Evolutionary conservation across 2,113 vertebrate genomes (phyloP).

Genomic region (Bambusicola thoracicus): DNA sequence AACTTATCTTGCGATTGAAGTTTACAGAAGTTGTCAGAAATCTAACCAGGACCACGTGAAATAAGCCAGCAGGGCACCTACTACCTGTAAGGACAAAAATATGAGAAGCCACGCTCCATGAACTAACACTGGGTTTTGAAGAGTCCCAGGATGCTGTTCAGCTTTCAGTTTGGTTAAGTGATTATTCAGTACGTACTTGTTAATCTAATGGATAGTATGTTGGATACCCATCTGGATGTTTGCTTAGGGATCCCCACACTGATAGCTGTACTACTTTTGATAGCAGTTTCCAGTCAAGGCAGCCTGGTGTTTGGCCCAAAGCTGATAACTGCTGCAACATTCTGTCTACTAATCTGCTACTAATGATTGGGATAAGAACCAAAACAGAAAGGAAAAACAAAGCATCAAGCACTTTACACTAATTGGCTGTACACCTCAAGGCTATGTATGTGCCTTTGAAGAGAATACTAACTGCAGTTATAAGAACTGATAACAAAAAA

Average conservation of each 20-base stretch:
- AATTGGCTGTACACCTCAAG: neutral
- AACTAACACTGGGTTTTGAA: neutral
- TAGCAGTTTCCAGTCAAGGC: neutral
- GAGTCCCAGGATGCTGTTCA: neutral
- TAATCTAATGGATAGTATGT: neutral
- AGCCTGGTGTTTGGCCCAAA: neutral
- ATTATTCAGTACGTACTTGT: neutral
- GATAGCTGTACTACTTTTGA: neutral
- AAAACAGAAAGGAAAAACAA: neutral
- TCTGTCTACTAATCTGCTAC: neutral
- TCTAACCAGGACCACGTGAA: neutral
- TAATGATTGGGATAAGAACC: neutral
- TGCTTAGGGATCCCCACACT: neutral
- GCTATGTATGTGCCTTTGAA: neutral
- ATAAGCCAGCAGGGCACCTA: neutral
- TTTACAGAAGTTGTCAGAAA: neutral
- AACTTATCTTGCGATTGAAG: neutral
- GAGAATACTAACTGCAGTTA: neutral
- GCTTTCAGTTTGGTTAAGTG: neutral
- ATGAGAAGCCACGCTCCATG: neutral
- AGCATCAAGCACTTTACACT: neutral
- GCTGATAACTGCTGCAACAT: neutral
- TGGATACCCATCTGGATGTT: neutral
- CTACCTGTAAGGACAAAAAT: neutral
- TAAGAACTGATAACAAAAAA: neutral